A percentile compares a stretch with the other conserved stretches of the same genome.
Conservation (phyloP, 2,113 vertebrate genomes). For the Vulpes lagopus region DNA sequence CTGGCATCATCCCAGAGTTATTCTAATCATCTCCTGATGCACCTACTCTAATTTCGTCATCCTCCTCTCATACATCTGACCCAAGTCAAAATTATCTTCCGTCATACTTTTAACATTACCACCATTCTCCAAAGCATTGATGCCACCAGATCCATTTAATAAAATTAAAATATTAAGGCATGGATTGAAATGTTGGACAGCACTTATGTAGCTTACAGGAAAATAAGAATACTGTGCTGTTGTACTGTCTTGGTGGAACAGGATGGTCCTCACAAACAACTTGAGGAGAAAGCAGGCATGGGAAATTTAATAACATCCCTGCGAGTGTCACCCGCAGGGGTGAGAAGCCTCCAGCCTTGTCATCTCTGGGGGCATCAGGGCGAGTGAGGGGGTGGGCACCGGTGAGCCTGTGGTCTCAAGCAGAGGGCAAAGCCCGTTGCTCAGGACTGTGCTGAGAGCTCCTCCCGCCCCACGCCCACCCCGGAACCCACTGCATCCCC, state of each 20-base stretch:
- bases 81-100: neutral
- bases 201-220: neutral
- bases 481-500: neutral
- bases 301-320: neutral
- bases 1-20: neutral
- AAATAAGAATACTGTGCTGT: neutral
- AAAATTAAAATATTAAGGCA: neutral
- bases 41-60: neutral
- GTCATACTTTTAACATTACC: neutral
- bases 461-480: neutral
- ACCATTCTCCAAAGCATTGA: neutral
- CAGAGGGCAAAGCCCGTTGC: neutral
- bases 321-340: neutral
- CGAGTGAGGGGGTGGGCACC: neutral
- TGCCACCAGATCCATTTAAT: neutral
- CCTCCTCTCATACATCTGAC: neutral
- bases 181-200: neutral
- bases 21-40: neutral
- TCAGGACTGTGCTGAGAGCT: neutral
- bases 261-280: too few species aligned
- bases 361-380: rapidly evolving
- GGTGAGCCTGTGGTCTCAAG: neutral
- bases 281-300: neutral
- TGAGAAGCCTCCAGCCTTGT: neutral
- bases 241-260: neutral